These are phyloP conservation scores for Thomomys bottae DNA, from an alignment of 2,113 vertebrate species.

Conservation along the genomic window DNA sequence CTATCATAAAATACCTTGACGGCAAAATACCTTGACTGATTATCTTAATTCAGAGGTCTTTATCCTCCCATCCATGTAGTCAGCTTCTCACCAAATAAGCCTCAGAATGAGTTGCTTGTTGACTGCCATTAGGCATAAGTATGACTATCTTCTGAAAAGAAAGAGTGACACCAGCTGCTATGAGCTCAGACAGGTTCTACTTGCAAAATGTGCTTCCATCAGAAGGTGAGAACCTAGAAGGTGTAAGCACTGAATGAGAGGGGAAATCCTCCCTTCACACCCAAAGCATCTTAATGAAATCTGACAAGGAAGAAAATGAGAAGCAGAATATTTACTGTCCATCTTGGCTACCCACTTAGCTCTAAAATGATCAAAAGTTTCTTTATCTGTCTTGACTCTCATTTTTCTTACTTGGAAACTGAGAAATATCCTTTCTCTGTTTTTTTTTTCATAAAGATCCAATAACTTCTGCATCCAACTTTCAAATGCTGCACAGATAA, in stretches of 20 bases:
- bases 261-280: not conserved
- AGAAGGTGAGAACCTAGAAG: not conserved
- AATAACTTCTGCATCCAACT: not conserved
- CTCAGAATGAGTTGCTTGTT: not conserved
- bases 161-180: not conserved
- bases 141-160: not conserved
- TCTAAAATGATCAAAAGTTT: not conserved
- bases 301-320: not conserved
- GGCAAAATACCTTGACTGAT: not conserved
- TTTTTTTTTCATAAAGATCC: not conserved
- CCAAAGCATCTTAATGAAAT: not conserved
- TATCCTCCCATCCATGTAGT: not conserved
- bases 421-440: not conserved
- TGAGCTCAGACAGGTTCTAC: not conserved
- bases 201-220: not conserved
- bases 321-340: not conserved
- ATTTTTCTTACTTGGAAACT: constrained; percentile 20
- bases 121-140: not conserved
- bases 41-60: not conserved
- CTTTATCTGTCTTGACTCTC: not conserved
- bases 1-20: not conserved
- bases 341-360: not conserved
- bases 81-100: not conserved
- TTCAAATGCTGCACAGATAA: not conserved
- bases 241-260: not conserved